Evolutionary conservation across 2,888 invertebrate species (phyloP).

Genomic region (Dyspetes luteomarginatus): DNA sequence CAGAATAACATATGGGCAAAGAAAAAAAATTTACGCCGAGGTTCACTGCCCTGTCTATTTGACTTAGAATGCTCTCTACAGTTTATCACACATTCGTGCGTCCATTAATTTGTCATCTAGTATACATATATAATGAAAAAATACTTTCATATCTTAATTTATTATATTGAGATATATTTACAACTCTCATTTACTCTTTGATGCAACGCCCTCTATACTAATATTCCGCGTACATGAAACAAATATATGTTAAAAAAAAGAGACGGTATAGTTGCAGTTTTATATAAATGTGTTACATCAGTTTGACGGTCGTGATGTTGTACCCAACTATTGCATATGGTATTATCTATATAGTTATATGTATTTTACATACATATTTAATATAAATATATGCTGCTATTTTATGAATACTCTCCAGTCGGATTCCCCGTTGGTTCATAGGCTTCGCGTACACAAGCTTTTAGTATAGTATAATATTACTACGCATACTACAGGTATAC

Average conservation of each 20-base stretch:
- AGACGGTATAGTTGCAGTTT: too few species aligned
- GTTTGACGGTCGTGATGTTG: too few species aligned
- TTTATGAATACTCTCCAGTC: background rate
- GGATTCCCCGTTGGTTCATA: background rate
- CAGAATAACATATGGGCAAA: too few species aligned
- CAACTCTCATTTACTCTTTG: constrained; percentile 17
- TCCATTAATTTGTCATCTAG: constrained; percentile 30
- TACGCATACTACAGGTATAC: background rate
- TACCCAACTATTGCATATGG: background rate
- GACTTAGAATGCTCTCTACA: too few species aligned
- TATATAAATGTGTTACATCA: too few species aligned
- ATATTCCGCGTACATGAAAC: constrained; percentile 9
- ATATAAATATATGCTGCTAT: background rate
- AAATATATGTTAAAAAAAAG: too few species aligned
- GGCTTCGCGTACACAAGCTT: background rate
- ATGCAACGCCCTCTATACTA: constrained; percentile 31
- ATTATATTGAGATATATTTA: constrained; percentile 21
- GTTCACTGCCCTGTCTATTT: too few species aligned
- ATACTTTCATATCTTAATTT: background rate
- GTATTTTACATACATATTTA: background rate
- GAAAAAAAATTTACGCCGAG: too few species aligned
- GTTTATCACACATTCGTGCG: constrained; percentile 43
- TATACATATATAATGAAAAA: background rate
- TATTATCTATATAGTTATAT: background rate
- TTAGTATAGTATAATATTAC: background rate